A percentile compares a stretch with the other conserved stretches of the same genome.
These are phyloP conservation scores for Pangasius macronema DNA, from an alignment of 2,797 vertebrate genomes.

Conservation along the genomic window DNA sequence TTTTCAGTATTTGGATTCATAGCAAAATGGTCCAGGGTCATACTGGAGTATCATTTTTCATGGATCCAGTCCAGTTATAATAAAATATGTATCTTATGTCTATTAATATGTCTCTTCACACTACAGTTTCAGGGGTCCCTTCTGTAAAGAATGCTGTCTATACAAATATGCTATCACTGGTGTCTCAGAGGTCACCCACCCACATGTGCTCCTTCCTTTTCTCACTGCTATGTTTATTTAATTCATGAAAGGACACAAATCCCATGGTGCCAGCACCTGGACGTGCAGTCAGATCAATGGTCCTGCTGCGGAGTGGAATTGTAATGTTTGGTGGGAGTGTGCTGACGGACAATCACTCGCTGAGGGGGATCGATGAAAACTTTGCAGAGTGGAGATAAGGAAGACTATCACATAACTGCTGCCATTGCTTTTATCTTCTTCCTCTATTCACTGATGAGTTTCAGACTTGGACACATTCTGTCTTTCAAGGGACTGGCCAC, in stretches of 20 bases:
- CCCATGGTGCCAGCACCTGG: conserved; percentile 43
- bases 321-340: conserved; percentile 47
- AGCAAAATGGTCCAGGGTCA: neutral
- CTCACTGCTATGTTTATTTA: conserved; percentile 47
- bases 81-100: neutral
- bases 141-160: neutral
- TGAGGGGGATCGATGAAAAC: conserved; percentile 46
- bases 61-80: neutral
- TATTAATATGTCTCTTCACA: neutral
- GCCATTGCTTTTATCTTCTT: conserved; percentile 56
- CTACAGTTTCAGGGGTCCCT: neutral
- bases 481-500: conserved; percentile 40
- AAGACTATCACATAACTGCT: conserved; percentile 45
- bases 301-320: conserved; percentile 45
- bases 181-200: conserved; percentile 26
- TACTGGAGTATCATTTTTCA: neutral
- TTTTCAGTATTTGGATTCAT: neutral
- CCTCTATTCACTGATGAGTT: conserved; percentile 52
- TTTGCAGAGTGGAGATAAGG: conserved; percentile 56
- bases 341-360: conserved; percentile 51
- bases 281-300: conserved; percentile 52
- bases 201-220: conserved; percentile 25
- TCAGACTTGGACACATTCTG: conserved; percentile 36
- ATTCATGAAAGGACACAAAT: conserved; percentile 52
- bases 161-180: neutral